Percentiles rank a stretch among this genome's conserved stretches.
phyloP scores from a whole-genome alignment of 2,888 invertebrate genomes.

The Bimastos eiseni region DNA sequence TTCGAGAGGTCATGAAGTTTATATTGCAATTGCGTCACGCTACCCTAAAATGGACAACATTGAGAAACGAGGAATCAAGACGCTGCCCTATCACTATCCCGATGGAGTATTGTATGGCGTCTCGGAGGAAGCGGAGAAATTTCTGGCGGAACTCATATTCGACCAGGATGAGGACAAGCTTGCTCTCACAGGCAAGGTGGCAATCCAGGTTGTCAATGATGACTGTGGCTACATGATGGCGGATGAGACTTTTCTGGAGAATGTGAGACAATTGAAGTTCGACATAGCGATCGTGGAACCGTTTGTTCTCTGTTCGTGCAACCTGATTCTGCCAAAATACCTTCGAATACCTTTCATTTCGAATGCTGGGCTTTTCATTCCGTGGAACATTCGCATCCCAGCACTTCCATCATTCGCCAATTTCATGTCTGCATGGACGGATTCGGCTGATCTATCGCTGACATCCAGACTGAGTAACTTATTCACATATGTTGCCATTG shows the following conservation, averaged over 20 bases:
- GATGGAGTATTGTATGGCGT: not conserved
- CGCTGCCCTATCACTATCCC: constrained; percentile 19
- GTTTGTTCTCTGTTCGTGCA: not conserved
- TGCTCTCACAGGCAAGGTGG: not conserved
- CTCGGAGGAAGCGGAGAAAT: not conserved
- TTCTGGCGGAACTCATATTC: not conserved
- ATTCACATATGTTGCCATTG: not conserved
- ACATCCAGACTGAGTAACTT: not conserved
- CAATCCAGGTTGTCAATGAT: not conserved
- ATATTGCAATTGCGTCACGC: not conserved
- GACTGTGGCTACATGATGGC: constrained; percentile 27
- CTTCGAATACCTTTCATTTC: constrained; percentile 27
- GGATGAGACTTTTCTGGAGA: constrained; percentile 25
- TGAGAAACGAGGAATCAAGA: not conserved
- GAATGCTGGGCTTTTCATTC: not conserved
- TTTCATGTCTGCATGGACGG: not conserved
- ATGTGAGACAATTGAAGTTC: not conserved
- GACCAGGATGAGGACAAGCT: not conserved
- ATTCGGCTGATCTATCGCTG: not conserved
- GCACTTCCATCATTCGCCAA: constrained; percentile 27
- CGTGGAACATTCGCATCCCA: constrained; percentile 29
- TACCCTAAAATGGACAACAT: not conserved
- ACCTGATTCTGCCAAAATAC: constrained; percentile 23
- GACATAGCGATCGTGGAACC: constrained; percentile 28
- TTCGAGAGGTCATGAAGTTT: constrained; percentile 35